A percentile compares a stretch with the other conserved stretches of the same genome.
These are phyloP conservation scores for Ceyx cyanopectus DNA, from an alignment of 2,113 vertebrate species.

Conservation along the genomic window DNA sequence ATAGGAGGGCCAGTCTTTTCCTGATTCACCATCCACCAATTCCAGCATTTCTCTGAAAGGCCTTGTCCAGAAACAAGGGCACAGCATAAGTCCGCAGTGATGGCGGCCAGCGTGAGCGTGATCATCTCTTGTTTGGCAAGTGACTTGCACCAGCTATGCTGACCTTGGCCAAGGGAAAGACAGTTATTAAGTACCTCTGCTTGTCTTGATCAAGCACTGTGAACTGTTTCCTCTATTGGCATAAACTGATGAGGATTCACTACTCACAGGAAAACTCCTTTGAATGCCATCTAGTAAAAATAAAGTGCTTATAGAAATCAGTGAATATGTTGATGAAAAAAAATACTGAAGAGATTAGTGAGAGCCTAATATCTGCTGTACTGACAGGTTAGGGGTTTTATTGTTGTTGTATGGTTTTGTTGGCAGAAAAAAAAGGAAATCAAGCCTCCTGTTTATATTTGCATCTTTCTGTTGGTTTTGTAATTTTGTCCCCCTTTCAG, in stretches of 20 bases:
- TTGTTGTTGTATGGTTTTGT: not conserved
- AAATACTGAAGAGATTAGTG: not conserved
- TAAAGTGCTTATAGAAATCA: not conserved
- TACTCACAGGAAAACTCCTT: not conserved
- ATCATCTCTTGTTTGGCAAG: not conserved
- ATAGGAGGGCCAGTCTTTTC: not conserved
- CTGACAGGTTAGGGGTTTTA: not conserved
- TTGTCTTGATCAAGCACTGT: not conserved
- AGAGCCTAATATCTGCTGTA: not conserved
- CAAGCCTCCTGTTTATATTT: not conserved
- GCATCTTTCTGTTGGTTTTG: not conserved
- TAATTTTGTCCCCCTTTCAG: not conserved
- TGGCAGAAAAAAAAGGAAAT: not conserved
- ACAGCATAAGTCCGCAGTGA: rapidly evolving
- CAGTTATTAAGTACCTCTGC: not conserved
- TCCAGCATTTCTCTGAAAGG: not conserved
- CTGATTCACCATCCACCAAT: not conserved
- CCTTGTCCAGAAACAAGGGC: not conserved
- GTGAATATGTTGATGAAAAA: not conserved
- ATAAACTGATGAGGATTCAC: not conserved
- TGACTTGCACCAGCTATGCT: not conserved
- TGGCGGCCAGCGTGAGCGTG: not conserved
- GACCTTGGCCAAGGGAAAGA: not conserved
- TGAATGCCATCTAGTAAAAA: not conserved
- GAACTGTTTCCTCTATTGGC: not conserved